Base-by-base conservation (phyloP, 2,888 invertebrate genomes). In the Drosophila mercatorum region DNA sequence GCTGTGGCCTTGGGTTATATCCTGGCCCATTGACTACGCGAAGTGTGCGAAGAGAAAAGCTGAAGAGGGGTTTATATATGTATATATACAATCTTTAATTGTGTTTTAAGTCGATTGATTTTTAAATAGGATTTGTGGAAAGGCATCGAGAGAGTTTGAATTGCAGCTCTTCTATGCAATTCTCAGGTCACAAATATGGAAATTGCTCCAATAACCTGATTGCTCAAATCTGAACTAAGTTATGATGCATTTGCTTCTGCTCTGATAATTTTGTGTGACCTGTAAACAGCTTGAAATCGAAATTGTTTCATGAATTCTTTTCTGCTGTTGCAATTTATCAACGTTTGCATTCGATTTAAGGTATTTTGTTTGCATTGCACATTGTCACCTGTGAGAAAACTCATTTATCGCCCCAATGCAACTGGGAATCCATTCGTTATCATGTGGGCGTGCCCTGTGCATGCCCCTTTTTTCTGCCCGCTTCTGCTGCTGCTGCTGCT, bases 371-470 rank as follows among this genome's bases (percentile, higher is more conserved):
- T 79, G 61, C 61, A 62, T 66, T 77, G 55, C 47, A 17, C 44
- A 67, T 22, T 64, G 51, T 71, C 71, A 79, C 63, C 66, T 68
- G 62, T 36, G 57, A 58, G 63, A 80, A 80, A 78, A 75, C 80
- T 79, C 80, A 78, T 78, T 78, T 78, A 75, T 77, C 80, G 77
- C 80, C 68, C 60, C 67, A 68, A 34, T 64, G 76, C 66, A 76
- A 68, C 51, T 68, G 65, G 68, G 57, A 65, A 75, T 66, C 70
- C 65, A 70, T 77, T 75, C 59, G 64, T 60, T 75, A 60, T 79
- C 59, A 58, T 44, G 49, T 28, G 40, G 22, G 55, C 7, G 72
- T 28, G 51, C 2, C 34, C 2, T 41, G 28, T 12, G 34, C 0
- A 7, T n/a, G 8, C 14, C 17, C 58, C 8, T 2, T 5, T 17